These are phyloP conservation scores for Achlya flavicornis DNA, from an alignment of 2,888 invertebrate genomes.

Conservation along the genomic window DNA sequence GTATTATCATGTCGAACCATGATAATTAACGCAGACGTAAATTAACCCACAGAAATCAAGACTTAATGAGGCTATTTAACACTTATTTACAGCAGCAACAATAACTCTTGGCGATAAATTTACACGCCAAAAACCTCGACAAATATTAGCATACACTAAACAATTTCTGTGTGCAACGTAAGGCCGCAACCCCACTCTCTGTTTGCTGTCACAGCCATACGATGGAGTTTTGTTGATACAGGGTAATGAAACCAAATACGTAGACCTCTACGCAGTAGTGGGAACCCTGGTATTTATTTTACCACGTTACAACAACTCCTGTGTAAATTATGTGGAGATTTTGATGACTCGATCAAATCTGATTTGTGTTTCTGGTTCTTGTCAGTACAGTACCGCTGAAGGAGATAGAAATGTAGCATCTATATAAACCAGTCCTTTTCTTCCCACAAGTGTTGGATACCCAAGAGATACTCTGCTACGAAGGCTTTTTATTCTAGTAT, in stretches of 20 bases:
- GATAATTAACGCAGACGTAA: not conserved
- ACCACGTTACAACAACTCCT: constrained; percentile 16
- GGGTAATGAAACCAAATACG: constrained; percentile 59
- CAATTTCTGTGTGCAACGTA: constrained; percentile 39
- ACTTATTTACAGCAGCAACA: constrained; percentile 31
- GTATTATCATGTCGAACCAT: too few species aligned
- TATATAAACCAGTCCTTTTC: too few species aligned
- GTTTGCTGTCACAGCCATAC: constrained; percentile 30
- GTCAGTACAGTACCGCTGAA: not conserved
- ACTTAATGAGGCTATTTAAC: constrained; percentile 19
- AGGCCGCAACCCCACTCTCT: constrained; percentile 29
- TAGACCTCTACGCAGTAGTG: constrained; percentile 19
- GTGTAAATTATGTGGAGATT: not conserved
- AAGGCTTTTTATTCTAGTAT: too few species aligned
- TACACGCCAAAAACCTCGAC: constrained; percentile 48
- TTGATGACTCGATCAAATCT: not conserved
- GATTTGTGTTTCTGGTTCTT: too few species aligned
- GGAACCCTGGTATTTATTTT: constrained; percentile 21
- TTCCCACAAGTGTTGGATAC: too few species aligned
- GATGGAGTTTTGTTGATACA: constrained; percentile 43
- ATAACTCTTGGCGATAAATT: constrained; percentile 40
- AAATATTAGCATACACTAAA: constrained; percentile 54
- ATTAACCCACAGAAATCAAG: not conserved
- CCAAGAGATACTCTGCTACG: too few species aligned
- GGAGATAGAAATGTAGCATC: too few species aligned